These are phyloP conservation scores for Drosophila anomelani DNA, from an alignment of 2,888 invertebrate genomes.

Conservation along the genomic window DNA sequence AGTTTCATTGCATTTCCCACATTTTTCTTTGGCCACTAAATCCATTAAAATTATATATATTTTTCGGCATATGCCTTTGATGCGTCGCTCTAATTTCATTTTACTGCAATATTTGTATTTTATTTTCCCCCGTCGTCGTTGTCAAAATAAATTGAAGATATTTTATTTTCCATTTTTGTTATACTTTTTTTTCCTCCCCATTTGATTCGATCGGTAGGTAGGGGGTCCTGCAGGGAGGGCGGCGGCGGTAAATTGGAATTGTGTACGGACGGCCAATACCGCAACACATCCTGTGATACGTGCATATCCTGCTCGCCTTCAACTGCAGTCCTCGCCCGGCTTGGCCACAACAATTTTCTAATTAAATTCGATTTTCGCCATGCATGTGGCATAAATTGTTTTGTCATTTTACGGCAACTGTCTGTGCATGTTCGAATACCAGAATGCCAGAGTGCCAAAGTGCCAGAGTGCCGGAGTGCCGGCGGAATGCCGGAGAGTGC, in stretches of 20 bases:
- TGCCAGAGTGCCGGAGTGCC: conserved; percentile 3
- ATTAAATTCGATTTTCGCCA: conserved; percentile 80
- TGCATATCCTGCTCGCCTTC: conserved; percentile 52
- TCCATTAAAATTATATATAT: conserved; percentile 75
- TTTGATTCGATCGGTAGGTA: conserved; percentile 12
- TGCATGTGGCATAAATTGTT: conserved; percentile 80
- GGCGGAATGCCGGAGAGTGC: conserved; percentile 7
- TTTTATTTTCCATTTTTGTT: conserved; percentile 57
- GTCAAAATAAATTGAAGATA: conserved; percentile 79
- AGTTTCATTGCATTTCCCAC: conserved; percentile 66
- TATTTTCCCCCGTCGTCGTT: conserved; percentile 50
- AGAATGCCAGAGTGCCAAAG: conserved; percentile 8
- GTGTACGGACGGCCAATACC: conserved; percentile 42
- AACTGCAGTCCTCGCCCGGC: conserved; percentile 27
- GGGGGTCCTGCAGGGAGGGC: not conserved
- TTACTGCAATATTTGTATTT: conserved; percentile 45
- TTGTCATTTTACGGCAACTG: conserved; percentile 69
- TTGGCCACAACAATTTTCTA: conserved; percentile 77
- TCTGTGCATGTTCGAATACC: conserved; percentile 31
- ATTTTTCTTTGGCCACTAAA: conserved; percentile 74
- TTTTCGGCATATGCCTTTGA: conserved; percentile 72
- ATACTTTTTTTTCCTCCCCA: not conserved
- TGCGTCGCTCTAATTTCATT: conserved; percentile 74
- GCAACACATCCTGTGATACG: conserved; percentile 51
- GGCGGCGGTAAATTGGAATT: conserved; percentile 40